Evolutionary conservation across 2,888 invertebrate species (phyloP).

Genomic region (Isotomurus palustris): DNA sequence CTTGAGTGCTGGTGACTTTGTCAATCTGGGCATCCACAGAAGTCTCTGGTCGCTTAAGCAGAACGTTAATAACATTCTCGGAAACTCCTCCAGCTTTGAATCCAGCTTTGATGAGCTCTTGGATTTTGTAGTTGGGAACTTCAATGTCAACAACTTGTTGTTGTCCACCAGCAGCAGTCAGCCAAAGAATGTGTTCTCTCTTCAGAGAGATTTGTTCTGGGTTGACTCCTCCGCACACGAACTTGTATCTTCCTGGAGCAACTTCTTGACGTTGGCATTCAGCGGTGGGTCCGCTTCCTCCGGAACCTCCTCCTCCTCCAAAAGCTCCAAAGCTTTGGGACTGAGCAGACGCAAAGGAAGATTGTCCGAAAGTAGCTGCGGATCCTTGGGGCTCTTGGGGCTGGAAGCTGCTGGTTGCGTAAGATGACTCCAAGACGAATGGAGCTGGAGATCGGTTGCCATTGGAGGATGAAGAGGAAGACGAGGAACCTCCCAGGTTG

Average conservation of each 20-base stretch:
- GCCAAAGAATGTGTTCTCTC: slow-evolving; percentile 39
- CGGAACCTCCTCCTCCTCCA: background rate
- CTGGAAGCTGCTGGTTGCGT: no score
- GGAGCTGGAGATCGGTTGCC: no score
- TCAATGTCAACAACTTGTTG: slow-evolving; percentile 36
- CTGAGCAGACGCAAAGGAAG: no score
- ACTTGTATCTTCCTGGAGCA: slow-evolving; percentile 26
- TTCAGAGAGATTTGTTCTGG: slow-evolving; percentile 33
- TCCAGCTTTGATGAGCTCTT: slow-evolving; percentile 43
- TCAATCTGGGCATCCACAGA: slow-evolving; percentile 38
- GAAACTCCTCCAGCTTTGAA: slow-evolving; percentile 24
- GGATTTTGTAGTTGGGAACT: slow-evolving; percentile 41
- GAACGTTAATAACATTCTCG: slow-evolving; percentile 35
- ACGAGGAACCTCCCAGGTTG: no score
- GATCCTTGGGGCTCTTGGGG: no score
- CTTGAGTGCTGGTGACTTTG: slow-evolving; percentile 9
- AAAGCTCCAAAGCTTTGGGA: background rate
- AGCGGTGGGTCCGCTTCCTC: slow-evolving; percentile 16
- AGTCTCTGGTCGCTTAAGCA: slow-evolving; percentile 41
- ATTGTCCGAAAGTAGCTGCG: no score
- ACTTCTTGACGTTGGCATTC: slow-evolving; percentile 32
- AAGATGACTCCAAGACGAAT: no score
- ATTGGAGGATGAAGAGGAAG: no score
- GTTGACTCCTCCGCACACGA: slow-evolving; percentile 34
- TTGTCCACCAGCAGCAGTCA: slow-evolving; percentile 26